These are phyloP conservation scores for Barypeithes pellucidus DNA, from an alignment of 2,888 invertebrate species.

Conservation along the genomic window DNA sequence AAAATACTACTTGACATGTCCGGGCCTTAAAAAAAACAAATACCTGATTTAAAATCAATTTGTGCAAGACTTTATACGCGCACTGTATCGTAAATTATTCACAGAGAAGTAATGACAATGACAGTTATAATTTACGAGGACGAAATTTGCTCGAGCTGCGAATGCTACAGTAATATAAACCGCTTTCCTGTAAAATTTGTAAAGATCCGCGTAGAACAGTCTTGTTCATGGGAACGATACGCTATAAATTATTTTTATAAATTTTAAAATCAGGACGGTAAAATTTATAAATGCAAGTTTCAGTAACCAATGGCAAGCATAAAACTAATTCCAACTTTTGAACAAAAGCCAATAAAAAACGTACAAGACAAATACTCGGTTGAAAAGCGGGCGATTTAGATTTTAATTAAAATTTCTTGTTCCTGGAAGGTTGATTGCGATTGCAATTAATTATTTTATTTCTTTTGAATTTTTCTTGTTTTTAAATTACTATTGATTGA, in stretches of 20 bases:
- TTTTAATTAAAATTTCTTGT: constrained; percentile 26
- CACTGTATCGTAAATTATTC: too few relatives aligned
- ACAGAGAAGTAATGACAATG: too few relatives aligned
- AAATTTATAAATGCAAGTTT: neutral
- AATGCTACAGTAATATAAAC: neutral
- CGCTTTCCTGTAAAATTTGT: neutral
- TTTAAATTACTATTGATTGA: constrained; percentile 3
- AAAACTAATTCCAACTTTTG: constrained; percentile 15
- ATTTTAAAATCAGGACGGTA: neutral
- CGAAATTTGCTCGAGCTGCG: too few relatives aligned
- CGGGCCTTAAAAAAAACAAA: too few relatives aligned
- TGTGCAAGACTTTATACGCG: too few relatives aligned
- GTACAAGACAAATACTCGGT: constrained; percentile 9
- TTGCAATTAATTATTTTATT: constrained; percentile 2
- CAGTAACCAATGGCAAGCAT: neutral
- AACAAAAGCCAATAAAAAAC: constrained; percentile 11
- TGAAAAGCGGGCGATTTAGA: constrained; percentile 13
- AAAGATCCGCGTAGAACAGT: neutral
- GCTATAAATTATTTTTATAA: neutral
- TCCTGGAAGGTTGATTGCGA: constrained; percentile 13
- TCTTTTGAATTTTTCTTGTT: constrained; percentile 1
- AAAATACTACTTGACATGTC: too few relatives aligned
- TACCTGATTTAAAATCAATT: too few relatives aligned
- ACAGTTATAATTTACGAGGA: too few relatives aligned
- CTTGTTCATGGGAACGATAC: neutral